Evolutionary conservation across 2,797 vertebrate genomes (phyloP), one percentile per base, ranked within the genome.

Genomic region (Hapalemur alaotrensis): DNA sequence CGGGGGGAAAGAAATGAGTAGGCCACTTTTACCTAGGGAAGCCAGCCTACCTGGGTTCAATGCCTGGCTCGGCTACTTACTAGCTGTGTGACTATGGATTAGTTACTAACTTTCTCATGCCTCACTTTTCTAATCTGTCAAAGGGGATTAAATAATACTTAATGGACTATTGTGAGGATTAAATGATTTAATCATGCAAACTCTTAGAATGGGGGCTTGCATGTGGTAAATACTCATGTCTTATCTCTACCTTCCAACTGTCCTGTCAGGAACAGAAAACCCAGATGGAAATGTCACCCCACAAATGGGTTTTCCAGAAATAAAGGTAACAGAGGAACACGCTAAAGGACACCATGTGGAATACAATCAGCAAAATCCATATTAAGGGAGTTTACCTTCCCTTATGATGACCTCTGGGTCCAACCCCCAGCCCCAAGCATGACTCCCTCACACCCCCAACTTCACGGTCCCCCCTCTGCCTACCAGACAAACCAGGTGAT

Each of bases 401-500:
- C 69, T 46, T 4, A 25, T 63, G 76, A 35, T 30, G 69, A 73
- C 13, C 43, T 52, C 32, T 43, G 38, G 69, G 12, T 52, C 48
- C 10, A n/a, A 38, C 11, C 14, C 63, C 72, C 38, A n/a, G n/a
- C 38, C 35, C 67, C 50, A 18, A 78, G 41, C 43, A 28, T 1
- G 22, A 78, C 70, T 50, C 13, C 54, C 54, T 35, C 11, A 38
- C n/a, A 43, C 38, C 20, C 83, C 30, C 54, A 41, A 10, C 43
- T 17, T 28, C 75, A 52, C 0, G 5, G 38, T 38, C n/a, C 61
- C 83, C 80, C 38, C 41, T 46, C 23, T 41, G 59, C 96, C 76
- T 98, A 99, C 99, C 99, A 99, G 99, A 87, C 99, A 99, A 92
- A 99, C 99, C 73, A 99, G 98, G 98, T 99, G 99, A 98, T 99